Evolutionary conservation across 2,888 invertebrate species (phyloP).

Genomic region (Drosophila flavopinicola): DNA sequence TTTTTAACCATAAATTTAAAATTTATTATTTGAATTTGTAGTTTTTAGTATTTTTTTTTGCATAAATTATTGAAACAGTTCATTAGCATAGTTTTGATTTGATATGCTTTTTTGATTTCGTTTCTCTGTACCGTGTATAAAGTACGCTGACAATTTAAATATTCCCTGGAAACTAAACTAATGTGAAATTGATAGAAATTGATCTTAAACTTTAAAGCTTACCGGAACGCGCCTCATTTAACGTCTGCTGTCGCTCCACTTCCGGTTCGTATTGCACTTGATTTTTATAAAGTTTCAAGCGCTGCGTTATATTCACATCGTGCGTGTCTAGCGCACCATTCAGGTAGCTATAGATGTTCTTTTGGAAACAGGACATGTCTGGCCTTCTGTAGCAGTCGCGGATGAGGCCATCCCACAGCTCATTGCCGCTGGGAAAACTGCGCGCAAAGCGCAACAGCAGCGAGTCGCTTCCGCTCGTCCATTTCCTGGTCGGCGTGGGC

Average conservation of each 20-base stretch:
- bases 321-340: constrained; percentile 88
- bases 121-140: no score
- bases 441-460: constrained; percentile 72
- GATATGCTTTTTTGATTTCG: no score
- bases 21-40: no score
- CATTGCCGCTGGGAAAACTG: constrained; percentile 86
- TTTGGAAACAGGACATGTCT: constrained; percentile 90
- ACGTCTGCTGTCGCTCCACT: constrained; percentile 30
- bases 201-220: constrained; percentile 39
- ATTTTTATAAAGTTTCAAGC: constrained; percentile 88
- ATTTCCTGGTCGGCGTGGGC: constrained; percentile 7
- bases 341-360: constrained; percentile 90
- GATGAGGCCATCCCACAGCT: constrained; percentile 90
- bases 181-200: no score
- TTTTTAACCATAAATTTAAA: no score
- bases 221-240: constrained; percentile 56
- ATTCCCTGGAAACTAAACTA: no score
- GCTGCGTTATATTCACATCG: constrained; percentile 88
- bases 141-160: no score
- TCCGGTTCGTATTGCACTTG: constrained; percentile 85
- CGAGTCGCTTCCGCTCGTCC: constrained; percentile 63
- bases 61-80: no score
- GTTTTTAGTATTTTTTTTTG: no score
- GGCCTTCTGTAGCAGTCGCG: constrained; percentile 89
- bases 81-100: no score